Conservation (phyloP, 2,113 vertebrate species). For the Cyrtonyx montezumae region DNA sequence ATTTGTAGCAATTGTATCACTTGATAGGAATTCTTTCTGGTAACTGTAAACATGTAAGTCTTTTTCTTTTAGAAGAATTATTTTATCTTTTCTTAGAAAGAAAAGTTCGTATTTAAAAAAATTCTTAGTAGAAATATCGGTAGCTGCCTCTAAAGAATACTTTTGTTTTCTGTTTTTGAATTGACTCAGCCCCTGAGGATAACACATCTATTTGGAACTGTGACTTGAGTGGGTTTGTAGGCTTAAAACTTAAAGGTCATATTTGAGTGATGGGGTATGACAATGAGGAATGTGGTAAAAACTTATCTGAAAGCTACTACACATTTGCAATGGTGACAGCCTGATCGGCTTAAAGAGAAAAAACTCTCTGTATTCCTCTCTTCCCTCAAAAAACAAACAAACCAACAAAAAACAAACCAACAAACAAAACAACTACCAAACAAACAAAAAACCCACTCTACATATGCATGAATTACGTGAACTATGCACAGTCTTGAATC, state of each 20-base stretch:
- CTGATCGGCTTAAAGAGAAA: not conserved
- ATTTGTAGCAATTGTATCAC: not conserved
- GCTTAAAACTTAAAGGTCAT: not conserved
- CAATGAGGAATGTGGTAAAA: not conserved
- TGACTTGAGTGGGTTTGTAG: not conserved
- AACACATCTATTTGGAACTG: not conserved
- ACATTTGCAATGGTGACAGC: not conserved
- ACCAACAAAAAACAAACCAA: no score
- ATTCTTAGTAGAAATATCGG: not conserved
- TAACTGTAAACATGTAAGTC: not conserved
- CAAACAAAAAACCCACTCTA: accelerated
- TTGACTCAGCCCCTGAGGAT: not conserved
- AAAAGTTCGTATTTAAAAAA: not conserved
- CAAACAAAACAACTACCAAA: no score
- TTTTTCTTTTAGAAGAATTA: not conserved
- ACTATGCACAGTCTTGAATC: not conserved
- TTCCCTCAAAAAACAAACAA: not conserved
- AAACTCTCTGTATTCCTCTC: not conserved
- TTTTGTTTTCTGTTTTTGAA: not conserved
- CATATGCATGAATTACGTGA: not conserved
- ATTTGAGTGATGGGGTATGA: not conserved
- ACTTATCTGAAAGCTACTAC: not conserved
- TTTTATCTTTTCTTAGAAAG: constrained; percentile 26
- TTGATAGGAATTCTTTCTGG: not conserved
- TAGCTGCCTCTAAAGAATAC: not conserved